Evolutionary conservation across 2,888 invertebrate genomes (phyloP).

Genomic region (Nipponacmea schrenckii): DNA sequence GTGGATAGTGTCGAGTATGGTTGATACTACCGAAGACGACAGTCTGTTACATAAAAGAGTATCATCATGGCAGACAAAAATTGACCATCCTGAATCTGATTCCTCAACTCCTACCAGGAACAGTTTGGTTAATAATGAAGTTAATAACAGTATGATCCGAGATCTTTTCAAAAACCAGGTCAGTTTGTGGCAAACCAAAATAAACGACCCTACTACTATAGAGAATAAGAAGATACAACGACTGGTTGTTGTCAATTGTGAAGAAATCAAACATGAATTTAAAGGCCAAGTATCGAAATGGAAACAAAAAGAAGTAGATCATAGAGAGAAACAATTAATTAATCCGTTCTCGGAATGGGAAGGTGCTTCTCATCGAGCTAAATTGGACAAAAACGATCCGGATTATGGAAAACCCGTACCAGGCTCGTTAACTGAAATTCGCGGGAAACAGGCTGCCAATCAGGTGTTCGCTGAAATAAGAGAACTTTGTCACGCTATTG

Average conservation of each 20-base stretch:
- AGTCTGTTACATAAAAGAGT: too few relatives aligned
- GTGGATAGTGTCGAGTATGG: too few relatives aligned
- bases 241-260: neutral
- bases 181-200: neutral
- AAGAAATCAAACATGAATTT: neutral
- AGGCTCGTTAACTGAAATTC: slow-evolving; percentile 87
- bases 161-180: neutral
- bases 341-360: slow-evolving; percentile 77
- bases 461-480: slow-evolving; percentile 88
- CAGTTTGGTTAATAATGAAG: neutral
- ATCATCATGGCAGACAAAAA: neutral
- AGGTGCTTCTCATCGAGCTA: slow-evolving; percentile 57
- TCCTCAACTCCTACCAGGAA: neutral
- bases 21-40: too few relatives aligned
- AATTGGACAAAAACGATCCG: slow-evolving; percentile 70
- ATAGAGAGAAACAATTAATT: slow-evolving; percentile 80
- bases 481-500: slow-evolving; percentile 89
- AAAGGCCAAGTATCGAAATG: slow-evolving; percentile 23
- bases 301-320: slow-evolving; percentile 79
- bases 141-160: neutral
- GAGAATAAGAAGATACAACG: neutral
- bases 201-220: neutral
- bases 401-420: slow-evolving; percentile 76
- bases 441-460: slow-evolving; percentile 88
- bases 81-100: neutral